These are phyloP conservation scores for Sus cebifrons DNA, from an alignment of 2,797 vertebrate species.

Conservation along the genomic window DNA sequence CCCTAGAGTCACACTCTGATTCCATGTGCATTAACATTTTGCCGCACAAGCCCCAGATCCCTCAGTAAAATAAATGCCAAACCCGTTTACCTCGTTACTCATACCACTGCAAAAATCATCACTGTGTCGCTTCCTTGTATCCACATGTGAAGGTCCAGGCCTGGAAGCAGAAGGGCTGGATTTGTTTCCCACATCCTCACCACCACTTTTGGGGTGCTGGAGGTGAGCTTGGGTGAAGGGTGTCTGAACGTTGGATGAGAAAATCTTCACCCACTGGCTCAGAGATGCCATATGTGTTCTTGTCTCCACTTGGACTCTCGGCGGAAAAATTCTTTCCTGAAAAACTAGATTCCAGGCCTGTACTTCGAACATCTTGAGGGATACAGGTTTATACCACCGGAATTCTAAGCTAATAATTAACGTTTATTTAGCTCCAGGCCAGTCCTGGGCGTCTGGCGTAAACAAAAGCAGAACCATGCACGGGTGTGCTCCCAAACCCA, in stretches of 20 bases:
- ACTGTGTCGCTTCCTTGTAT: background rate
- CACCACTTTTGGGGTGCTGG: background rate
- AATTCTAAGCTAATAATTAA: background rate
- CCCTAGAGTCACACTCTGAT: background rate
- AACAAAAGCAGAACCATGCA: background rate
- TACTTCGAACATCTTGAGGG: background rate
- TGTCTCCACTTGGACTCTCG: background rate
- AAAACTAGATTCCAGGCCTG: background rate
- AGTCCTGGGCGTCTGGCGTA: too few relatives aligned
- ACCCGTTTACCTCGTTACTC: background rate
- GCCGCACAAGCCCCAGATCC: background rate
- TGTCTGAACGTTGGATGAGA: too few relatives aligned
- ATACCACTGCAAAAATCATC: background rate
- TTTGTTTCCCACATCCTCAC: background rate
- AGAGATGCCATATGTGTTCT: background rate
- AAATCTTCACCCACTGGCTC: background rate
- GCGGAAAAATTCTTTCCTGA: background rate
- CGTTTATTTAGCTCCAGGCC: rapidly evolving
- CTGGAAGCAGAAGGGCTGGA: too few relatives aligned
- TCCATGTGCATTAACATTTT: too few relatives aligned
- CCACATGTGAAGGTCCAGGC: background rate
- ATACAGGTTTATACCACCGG: too few relatives aligned
- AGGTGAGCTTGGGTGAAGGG: background rate
- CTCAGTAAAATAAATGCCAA: background rate
- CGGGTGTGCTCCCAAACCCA: background rate